These are phyloP conservation scores for Columbina picui DNA, from an alignment of 2,113 vertebrate genomes.

Conservation along the genomic window DNA sequence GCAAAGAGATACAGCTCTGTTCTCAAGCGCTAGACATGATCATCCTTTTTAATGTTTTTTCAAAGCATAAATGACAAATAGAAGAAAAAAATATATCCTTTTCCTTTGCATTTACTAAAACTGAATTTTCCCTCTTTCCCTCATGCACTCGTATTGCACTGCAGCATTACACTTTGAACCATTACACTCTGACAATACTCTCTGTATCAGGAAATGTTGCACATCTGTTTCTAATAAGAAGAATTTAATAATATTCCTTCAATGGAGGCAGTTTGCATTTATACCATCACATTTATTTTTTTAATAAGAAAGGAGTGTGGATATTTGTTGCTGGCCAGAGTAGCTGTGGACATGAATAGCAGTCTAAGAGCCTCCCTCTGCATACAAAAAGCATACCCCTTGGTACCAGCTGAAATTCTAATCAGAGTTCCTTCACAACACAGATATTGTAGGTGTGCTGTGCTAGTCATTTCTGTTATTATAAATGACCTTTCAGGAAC, in stretches of 20 bases:
- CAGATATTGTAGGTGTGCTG: constrained; percentile 17
- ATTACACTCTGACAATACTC: background rate
- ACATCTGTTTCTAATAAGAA: background rate
- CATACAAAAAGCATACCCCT: background rate
- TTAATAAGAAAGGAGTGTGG: background rate
- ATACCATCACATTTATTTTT: background rate
- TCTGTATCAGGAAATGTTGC: background rate
- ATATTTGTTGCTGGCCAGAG: background rate
- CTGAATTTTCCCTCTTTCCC: background rate
- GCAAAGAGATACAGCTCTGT: background rate
- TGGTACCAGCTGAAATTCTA: constrained; percentile 30
- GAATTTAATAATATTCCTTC: background rate
- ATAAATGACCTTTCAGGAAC: constrained; percentile 34
- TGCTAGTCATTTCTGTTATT: constrained; percentile 40
- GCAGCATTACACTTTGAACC: background rate
- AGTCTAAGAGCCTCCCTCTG: background rate
- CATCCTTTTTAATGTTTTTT: background rate
- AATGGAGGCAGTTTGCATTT: background rate
- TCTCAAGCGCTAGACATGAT: background rate
- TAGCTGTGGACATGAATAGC: background rate
- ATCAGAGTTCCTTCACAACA: constrained; percentile 21
- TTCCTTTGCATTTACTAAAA: background rate
- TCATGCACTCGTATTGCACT: background rate
- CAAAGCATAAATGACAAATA: background rate
- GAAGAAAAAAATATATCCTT: background rate